Base-by-base conservation (phyloP, 2,113 vertebrate genomes). In the Salminus brasiliensis region DNA sequence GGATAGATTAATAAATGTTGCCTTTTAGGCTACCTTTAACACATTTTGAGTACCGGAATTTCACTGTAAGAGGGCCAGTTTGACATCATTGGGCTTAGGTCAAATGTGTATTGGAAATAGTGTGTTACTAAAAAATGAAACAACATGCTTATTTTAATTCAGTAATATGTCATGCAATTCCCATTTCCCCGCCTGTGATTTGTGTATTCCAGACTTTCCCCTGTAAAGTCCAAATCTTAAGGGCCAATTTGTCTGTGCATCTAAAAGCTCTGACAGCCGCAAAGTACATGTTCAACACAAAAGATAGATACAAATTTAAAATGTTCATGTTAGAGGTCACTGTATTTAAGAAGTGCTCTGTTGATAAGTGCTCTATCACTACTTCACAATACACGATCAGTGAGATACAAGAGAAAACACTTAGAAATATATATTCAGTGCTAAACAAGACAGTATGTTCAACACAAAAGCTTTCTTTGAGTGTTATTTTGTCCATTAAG, bases 341-440 rank as follows among this genome's bases (percentile, higher is more conserved):
- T 67, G 74, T 29, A 76, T 76, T 76, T 25, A 66, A 39, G 62
- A 75, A 36, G 39, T 57, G 47, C 34, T 21, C 16, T 16, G 39
- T 8, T 27, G 49, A 18, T 43, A 23, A 23, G 30, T 62, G 55
- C 52, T 21, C 6, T 21, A 53, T 15, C 18, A 23, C 25, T 16
- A 36, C 21, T 76, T 36, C 63, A 57, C 18, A 65, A 66, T n/a
- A 27, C 39, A 76, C 23, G 68, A 55, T 34, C 32, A 68, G 65
- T 25, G 36, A 11, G 32, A 45, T 21, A 32, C 10, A 32, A 62
- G 23, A 15, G 21, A 47, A 15, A 47, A 13, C 27, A 36, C 34
- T 65, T 52, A 62, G 59, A 63, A 34, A 34, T 36, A 8, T 63
- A 16, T 16, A 36, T 34, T 18, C 11, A 29, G 12, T 29, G 29